Base-by-base conservation (phyloP, 2,888 invertebrate genomes). In the Stratiomys singularior region DNA sequence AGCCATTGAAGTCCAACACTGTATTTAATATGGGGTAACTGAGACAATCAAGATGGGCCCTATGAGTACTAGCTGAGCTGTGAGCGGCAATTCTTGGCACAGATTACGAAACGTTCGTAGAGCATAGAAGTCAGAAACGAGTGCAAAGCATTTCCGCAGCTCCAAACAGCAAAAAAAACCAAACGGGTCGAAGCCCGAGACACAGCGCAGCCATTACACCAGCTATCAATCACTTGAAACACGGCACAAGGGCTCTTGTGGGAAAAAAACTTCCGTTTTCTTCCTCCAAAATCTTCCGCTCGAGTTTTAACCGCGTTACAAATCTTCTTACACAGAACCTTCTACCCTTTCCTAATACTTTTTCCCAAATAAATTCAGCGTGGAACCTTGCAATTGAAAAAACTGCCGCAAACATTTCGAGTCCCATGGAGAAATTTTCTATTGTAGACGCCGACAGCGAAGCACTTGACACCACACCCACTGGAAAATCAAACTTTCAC, bases 401-500 rank as follows among this genome's bases (percentile, higher is more conserved):
- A 52, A 52, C 52, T 52, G 15, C 18, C n/a, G 52, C 52, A 52
- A 52, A 52, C 52, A 52, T 52, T 18, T 13, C 9, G 7, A n/a
- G 52, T 9, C n/a, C 15, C 52, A 52, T 52, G 52, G 52, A 64
- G 30, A 64, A 64, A 64, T 13, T 64, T 13, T 27, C 64, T n/a
- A 5, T 28, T 52, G 71, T 47, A 71, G 71, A 71, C 71, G 71
- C 71, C 71, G 67, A 9, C 67, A 23, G 21, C 67, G 21, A 66
- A 44, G 23, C 67, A 71, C 71, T 71, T 52, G 47, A 71, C 71
- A 71, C 71, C 71, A 71, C 71, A 71, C 71, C 71, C 71, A 71
- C 27, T 47, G 47, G 21, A 71, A 71, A 71, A 25, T 52, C 11
- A 18, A 47, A 47, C 27, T 71, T 71, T 25, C 25, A 15, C 47